Evolutionary conservation across 2,888 invertebrate species (phyloP), one percentile per base, ranked within the genome.

Genomic region (Aromia moschata): DNA sequence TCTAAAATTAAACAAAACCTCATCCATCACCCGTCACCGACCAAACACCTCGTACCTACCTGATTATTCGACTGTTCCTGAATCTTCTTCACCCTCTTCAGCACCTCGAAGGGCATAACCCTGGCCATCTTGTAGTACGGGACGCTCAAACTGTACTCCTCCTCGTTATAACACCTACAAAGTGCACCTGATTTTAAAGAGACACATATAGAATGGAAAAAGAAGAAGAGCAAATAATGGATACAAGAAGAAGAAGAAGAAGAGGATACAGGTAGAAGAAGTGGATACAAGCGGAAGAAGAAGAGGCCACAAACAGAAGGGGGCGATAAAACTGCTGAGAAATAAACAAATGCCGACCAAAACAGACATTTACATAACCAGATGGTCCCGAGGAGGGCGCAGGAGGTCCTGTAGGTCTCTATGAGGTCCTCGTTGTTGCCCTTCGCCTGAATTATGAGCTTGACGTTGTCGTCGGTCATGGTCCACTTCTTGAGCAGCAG

Each of bases 311-410:
- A 20, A 20, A 40, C n/a, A n/a, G n/a, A n/a, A n/a, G n/a, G n/a
- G n/a, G n/a, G n/a, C n/a, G n/a, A n/a, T n/a, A n/a, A n/a, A n/a
- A n/a, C n/a, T n/a, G n/a, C n/a, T n/a, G n/a, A n/a, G n/a, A n/a
- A n/a, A n/a, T n/a, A n/a, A n/a, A n/a, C n/a, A n/a, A n/a, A n/a
- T n/a, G n/a, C n/a, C n/a, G n/a, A n/a, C n/a, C n/a, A n/a, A n/a
- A n/a, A 44, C 36, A 16, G 18, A 36, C 14, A 79, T 81, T 41
- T 81, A 83, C 78, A 81, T 81, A 15, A 85, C 79, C 65, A 82
- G 85, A 71, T 84, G 85, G 67, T 87, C 86, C 82, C 86, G 16
- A 87, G 74, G 2, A 87, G 74, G 1, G 83, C 83, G 67, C 86
- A 86, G 1, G 85, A 85, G 46, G 83, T 82, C 62, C 81, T 77